Conservation (phyloP, 2,113 vertebrate genomes). For the Ammodytes dubius region DNA sequence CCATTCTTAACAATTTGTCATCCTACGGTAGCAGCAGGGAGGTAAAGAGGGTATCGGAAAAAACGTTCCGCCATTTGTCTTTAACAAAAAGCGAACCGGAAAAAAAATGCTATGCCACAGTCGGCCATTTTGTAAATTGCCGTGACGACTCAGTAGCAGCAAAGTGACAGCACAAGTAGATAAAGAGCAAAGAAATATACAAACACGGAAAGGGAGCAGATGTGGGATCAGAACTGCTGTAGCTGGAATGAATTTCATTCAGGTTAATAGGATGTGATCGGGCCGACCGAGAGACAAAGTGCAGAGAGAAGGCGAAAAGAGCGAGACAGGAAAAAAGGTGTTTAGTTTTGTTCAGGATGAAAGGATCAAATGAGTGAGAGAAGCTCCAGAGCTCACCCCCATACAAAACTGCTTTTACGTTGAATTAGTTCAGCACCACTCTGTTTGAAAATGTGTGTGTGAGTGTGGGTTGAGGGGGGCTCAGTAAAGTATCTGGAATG, state of each 20-base stretch:
- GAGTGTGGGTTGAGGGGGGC: neutral
- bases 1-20: conserved; percentile 55
- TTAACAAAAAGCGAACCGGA: conserved; percentile 56
- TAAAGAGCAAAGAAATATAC: conserved; percentile 24
- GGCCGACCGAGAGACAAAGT: conserved; percentile 13
- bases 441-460: conserved; percentile 1
- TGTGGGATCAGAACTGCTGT: conserved; percentile 2
- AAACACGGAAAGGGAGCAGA: conserved; percentile 12
- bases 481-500: conserved; percentile 10
- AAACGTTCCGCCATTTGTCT: conserved; percentile 64
- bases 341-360: conserved; percentile 26
- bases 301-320: neutral
- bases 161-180: conserved; percentile 48
- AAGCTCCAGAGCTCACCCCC: conserved; percentile 26
- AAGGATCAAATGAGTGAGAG: conserved; percentile 34
- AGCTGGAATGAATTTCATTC: conserved; percentile 30
- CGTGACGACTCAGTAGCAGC: conserved; percentile 54
- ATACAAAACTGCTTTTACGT: conserved; percentile 39
- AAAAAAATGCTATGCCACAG: conserved; percentile 58
- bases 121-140: conserved; percentile 76
- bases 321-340: neutral
- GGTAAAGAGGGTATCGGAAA: conserved; percentile 26
- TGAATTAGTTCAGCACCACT: conserved; percentile 44
- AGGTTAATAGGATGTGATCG: conserved; percentile 30
- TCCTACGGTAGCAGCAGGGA: conserved; percentile 38